These are phyloP conservation scores for Pangasius djambal DNA, from an alignment of 2,797 vertebrate species.

Conservation along the genomic window DNA sequence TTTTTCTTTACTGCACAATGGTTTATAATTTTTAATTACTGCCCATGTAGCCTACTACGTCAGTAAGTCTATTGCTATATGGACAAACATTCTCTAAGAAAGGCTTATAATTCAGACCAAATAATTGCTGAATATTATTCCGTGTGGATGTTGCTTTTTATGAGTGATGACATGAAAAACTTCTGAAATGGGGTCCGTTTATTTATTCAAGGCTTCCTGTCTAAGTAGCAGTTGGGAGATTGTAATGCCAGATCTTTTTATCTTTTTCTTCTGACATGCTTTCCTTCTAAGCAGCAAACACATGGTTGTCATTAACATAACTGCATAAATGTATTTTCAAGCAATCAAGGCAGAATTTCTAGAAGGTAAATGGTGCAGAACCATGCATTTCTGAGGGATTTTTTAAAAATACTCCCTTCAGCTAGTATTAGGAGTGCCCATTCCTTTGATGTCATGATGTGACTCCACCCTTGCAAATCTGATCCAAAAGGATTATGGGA, in stretches of 20 bases:
- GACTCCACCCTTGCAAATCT: constrained; percentile 69
- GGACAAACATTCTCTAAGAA: background rate
- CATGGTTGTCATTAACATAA: constrained; percentile 25
- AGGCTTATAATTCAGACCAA: background rate
- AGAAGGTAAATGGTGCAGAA: constrained; percentile 8
- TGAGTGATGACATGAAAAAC: background rate
- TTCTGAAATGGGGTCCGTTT: background rate
- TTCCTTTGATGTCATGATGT: constrained; percentile 63
- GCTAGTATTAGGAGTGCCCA: background rate
- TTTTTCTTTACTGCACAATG: background rate
- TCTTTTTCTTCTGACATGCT: background rate
- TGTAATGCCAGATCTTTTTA: constrained; percentile 1
- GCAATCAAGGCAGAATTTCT: constrained; percentile 23
- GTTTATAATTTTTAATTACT: constrained; percentile 34
- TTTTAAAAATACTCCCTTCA: background rate
- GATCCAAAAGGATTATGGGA: constrained; percentile 76
- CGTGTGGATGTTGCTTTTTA: background rate
- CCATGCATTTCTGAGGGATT: background rate
- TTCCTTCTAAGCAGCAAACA: constrained; percentile 10
- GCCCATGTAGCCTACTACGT: background rate
- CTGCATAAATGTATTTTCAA: background rate
- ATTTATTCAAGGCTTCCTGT: background rate
- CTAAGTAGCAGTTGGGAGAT: background rate
- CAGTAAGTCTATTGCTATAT: background rate
- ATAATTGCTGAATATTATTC: constrained; percentile 6